phyloP scores from a whole-genome alignment of 2,888 invertebrate genomes.

The Drosophila eohydei region DNA sequence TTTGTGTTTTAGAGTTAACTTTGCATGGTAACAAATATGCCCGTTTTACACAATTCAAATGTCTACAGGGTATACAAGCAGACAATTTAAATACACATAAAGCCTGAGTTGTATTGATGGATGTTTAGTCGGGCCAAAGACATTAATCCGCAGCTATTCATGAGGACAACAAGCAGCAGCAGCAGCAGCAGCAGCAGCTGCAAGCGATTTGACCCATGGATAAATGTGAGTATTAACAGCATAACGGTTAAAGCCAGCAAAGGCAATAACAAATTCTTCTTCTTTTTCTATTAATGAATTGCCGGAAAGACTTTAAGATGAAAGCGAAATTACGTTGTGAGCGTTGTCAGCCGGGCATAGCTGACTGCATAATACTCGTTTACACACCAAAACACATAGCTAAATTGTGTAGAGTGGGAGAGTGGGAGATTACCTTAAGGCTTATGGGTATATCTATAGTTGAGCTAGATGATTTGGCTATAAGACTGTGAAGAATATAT shows the following conservation, averaged over 20 bases:
- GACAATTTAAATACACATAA: background rate
- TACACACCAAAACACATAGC: too few species aligned
- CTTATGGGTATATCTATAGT: too few species aligned
- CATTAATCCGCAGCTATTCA: background rate
- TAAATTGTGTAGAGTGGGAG: too few species aligned
- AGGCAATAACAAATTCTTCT: background rate
- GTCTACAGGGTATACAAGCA: too few species aligned
- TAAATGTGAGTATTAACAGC: constrained; percentile 4
- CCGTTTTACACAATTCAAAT: background rate
- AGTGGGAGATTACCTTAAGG: too few species aligned
- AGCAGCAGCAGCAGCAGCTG: background rate
- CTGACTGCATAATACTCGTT: background rate
- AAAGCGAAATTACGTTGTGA: background rate
- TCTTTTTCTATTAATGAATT: background rate
- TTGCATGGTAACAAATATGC: background rate
- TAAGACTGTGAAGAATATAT: too few species aligned
- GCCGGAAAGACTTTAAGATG: background rate
- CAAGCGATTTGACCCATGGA: constrained; percentile 2
- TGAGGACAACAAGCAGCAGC: background rate
- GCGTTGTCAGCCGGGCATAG: background rate
- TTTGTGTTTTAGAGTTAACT: background rate
- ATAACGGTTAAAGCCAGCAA: constrained; percentile 1
- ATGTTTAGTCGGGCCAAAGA: background rate
- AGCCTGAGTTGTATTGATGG: constrained; percentile 2
- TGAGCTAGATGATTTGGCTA: too few species aligned